A percentile compares a stretch with the other conserved stretches of the same genome.
Conservation (phyloP, 1,140 invertebrate genomes). For the Macrosteles quadrilineatus region DNA sequence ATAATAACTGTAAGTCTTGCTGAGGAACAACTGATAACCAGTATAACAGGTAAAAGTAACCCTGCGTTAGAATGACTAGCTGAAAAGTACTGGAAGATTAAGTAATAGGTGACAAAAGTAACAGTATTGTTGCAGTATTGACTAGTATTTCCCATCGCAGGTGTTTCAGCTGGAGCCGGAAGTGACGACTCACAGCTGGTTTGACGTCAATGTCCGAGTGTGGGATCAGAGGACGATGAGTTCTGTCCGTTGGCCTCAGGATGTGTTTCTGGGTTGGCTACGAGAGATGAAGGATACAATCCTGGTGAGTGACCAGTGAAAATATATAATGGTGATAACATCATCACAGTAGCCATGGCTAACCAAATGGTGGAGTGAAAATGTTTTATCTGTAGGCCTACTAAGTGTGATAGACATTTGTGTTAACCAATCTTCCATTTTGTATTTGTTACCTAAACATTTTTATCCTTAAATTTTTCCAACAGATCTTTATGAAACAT, state of each 20-base stretch:
- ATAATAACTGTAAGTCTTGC: too few species aligned
- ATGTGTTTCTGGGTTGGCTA: slow-evolving; percentile 10
- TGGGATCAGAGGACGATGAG: slow-evolving; percentile 4
- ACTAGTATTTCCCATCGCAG: too few species aligned
- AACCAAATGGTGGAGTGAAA: neutral
- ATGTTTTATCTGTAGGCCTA: neutral
- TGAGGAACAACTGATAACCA: too few species aligned
- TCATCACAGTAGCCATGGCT: neutral
- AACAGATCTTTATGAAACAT: too few species aligned
- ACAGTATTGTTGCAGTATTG: too few species aligned
- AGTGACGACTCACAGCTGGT: slow-evolving; percentile 28
- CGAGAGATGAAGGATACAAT: slow-evolving; percentile 15
- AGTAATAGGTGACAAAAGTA: too few species aligned
- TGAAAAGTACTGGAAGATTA: too few species aligned
- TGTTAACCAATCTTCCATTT: neutral
- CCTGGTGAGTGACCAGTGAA: neutral
- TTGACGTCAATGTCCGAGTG: slow-evolving; percentile 22
- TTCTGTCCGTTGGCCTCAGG: slow-evolving; percentile 16
- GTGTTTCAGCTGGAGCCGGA: slow-evolving; percentile 20
- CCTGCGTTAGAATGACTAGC: too few species aligned
- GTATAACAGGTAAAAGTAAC: too few species aligned
- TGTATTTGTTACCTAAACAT: too few species aligned
- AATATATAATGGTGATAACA: neutral
- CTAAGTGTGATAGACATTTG: too few species aligned
- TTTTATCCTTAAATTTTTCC: too few species aligned